Evolutionary conservation across 2,797 vertebrate genomes (phyloP), one percentile per base, ranked within the genome.

Genomic region (Sebastes trivittatus): DNA sequence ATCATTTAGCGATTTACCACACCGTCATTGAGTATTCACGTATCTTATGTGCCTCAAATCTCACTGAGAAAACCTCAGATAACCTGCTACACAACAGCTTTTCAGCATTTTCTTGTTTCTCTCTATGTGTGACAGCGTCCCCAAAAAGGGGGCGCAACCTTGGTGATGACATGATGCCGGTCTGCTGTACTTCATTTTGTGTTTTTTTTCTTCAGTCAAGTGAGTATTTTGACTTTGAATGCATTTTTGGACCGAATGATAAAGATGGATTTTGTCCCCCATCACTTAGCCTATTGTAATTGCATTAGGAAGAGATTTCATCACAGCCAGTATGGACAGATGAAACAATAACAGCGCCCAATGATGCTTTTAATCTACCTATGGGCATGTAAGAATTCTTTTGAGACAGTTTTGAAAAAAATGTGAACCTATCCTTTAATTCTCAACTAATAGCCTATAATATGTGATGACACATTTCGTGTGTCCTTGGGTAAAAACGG

Each of bases 261-360:
- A 6, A 4, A 55, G 46, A 54, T 54, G 20, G 20, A 54, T 54
- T 23, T 20, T 32, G 20, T 61, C 46, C 6, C 4, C 2, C 18
- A 32, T 36, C 6, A 7, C 5, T 16, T 29, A 2, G 14, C 46
- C 46, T 20, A 58, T 11, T 22, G 22, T 7, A 20, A 23, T 5
- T 8, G 3, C 13, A 14, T 42, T 36, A 7, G 36, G 38, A 4
- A 14, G 14, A 7, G 1, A 25, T 63, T 38, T 68, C 7, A 4
- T 46, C 25, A 18, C 34, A 64, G 34, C 30, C 32, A 13, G 27
- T 5, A 52, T 5, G 14, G 7, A 56, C 62, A 55, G 6, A 11
- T 38, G 11, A 70, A 49, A 30, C 4, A 10, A n/a, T 30, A 3
- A 2, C 61, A n/a, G 2, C 0, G 0, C 11, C 9, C 2, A 20